A percentile compares a stretch with the other conserved stretches of the same genome.
phyloP scores from a whole-genome alignment of 1,140 invertebrate genomes.

The Drosophila pachea region DNA sequence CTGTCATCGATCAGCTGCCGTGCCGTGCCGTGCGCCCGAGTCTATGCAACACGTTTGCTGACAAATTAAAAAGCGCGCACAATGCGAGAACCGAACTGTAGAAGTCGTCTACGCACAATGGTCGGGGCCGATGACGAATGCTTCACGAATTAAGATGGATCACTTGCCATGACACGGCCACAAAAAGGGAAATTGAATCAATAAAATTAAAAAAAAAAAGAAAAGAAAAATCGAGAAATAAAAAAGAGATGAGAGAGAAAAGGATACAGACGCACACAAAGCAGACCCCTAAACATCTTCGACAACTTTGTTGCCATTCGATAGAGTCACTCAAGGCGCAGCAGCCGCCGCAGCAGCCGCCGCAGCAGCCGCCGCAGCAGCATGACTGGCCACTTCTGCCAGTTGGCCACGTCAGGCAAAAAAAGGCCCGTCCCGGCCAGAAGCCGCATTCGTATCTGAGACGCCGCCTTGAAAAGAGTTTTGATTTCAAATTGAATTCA shows the following conservation, averaged over 20 bases:
- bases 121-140: constrained; percentile 69
- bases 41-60: constrained; percentile 64
- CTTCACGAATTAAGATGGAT: constrained; percentile 76
- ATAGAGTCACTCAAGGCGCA: constrained; percentile 47
- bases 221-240: constrained; percentile 50
- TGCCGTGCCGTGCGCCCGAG: constrained; percentile 39
- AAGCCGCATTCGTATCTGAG: constrained; percentile 12
- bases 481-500: constrained; percentile 75
- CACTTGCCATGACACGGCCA: constrained; percentile 65
- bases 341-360: constrained; percentile 16
- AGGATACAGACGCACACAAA: constrained; percentile 37
- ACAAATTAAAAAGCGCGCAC: constrained; percentile 76
- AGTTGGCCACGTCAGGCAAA: constrained; percentile 66
- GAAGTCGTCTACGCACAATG: constrained; percentile 56
- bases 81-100: constrained; percentile 29
- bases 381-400: constrained; percentile 70
- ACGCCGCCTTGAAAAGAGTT: constrained; percentile 53
- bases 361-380: constrained; percentile 12
- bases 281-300: constrained; percentile 39
- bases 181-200: constrained; percentile 40
- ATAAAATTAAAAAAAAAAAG: constrained; percentile 47
- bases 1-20: constrained; percentile 70
- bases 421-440: neutral
- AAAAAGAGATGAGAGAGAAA: constrained; percentile 31
- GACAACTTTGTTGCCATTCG: constrained; percentile 52